These are phyloP conservation scores for Oncorhynchus keta DNA, from an alignment of 2,113 vertebrate species.

Conservation along the genomic window DNA sequence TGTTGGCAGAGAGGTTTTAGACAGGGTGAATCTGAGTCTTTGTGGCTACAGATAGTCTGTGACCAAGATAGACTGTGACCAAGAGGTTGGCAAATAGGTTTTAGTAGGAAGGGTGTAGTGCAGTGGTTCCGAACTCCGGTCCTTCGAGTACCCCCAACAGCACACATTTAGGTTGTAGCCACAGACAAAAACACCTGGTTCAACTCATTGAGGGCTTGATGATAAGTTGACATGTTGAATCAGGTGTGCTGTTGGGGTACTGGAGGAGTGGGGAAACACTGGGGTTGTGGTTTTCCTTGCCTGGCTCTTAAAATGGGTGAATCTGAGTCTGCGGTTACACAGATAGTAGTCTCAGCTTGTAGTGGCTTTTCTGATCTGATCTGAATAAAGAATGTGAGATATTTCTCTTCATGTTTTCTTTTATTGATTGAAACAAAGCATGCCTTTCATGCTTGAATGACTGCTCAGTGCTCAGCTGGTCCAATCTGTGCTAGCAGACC, in stretches of 20 bases:
- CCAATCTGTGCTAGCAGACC: background rate
- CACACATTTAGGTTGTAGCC: too few relatives aligned
- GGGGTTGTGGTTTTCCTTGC: too few relatives aligned
- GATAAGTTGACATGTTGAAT: too few relatives aligned
- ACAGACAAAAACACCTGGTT: too few relatives aligned
- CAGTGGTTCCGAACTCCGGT: too few relatives aligned
- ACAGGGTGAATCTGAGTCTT: slow-evolving; percentile 18
- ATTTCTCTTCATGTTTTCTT: slow-evolving; percentile 18
- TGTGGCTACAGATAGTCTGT: slow-evolving; percentile 23
- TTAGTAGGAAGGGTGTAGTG: too few relatives aligned
- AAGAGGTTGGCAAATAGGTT: too few relatives aligned
- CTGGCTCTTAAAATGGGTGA: background rate
- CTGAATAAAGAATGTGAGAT: slow-evolving; percentile 36
- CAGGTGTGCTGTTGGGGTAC: too few relatives aligned
- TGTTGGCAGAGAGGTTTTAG: slow-evolving; percentile 8
- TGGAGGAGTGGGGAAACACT: too few relatives aligned
- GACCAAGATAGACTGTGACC: too few relatives aligned
- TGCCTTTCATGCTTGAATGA: slow-evolving; percentile 33
- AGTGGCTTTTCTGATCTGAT: slow-evolving; percentile 19
- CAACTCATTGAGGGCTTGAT: too few relatives aligned
- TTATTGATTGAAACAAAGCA: slow-evolving; percentile 27
- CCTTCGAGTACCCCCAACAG: too few relatives aligned
- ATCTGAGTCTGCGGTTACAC: slow-evolving; percentile 32
- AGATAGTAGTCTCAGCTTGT: slow-evolving; percentile 24
- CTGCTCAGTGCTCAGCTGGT: background rate